These are phyloP conservation scores for Tetramorium simillimum DNA, from an alignment of 1,140 invertebrate genomes.

Conservation along the genomic window DNA sequence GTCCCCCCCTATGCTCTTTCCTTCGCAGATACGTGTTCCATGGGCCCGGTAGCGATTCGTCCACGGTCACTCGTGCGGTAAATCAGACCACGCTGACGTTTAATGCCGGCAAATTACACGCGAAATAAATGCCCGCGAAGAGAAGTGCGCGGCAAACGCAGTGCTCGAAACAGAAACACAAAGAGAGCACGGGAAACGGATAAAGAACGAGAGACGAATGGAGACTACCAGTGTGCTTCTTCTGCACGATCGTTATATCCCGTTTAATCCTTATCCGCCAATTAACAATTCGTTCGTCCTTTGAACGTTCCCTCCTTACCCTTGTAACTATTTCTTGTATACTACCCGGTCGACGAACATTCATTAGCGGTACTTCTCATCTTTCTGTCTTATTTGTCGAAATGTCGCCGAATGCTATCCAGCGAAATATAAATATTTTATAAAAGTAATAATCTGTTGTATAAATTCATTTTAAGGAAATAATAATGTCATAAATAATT, in stretches of 20 bases:
- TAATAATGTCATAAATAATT: not conserved
- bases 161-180: constrained; percentile 61
- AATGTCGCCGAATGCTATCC: not conserved
- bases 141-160: constrained; percentile 55
- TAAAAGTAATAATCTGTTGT: not conserved
- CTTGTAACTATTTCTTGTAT: constrained; percentile 35
- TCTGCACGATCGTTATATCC: constrained; percentile 36
- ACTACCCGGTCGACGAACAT: not conserved
- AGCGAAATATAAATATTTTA: constrained; percentile 12
- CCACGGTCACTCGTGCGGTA: constrained; percentile 81
- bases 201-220: constrained; percentile 43
- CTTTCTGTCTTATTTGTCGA: not conserved
- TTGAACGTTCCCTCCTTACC: not conserved
- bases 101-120: constrained; percentile 85
- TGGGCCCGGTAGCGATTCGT: constrained; percentile 82
- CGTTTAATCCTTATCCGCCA: constrained; percentile 52
- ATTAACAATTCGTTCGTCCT: constrained; percentile 45
- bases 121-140: constrained; percentile 82
- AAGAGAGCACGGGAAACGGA: constrained; percentile 43
- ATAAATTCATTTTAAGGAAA: not conserved
- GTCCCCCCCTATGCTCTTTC: constrained; percentile 43
- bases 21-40: constrained; percentile 77
- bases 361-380: not conserved
- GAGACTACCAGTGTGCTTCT: constrained; percentile 39
- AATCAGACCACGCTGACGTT: constrained; percentile 84